phyloP scores from a whole-genome alignment of 2,113 vertebrate species.

The Cathartes aura region DNA sequence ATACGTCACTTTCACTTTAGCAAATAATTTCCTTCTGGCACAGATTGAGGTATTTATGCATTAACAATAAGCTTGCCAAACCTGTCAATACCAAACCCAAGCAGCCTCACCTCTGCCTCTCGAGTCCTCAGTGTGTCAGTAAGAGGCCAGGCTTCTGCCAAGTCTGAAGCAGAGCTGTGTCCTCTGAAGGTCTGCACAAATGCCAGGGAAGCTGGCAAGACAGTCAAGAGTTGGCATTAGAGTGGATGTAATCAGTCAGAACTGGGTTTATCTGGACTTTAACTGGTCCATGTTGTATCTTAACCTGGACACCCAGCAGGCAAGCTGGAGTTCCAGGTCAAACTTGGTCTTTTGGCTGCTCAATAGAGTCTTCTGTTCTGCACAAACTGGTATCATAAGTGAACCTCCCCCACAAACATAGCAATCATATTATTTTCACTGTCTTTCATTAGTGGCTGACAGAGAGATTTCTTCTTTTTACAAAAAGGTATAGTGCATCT shows the following conservation, averaged over 20 bases:
- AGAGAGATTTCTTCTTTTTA: neutral
- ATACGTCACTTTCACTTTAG: neutral
- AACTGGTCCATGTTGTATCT: neutral
- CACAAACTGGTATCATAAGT: neutral
- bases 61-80: neutral
- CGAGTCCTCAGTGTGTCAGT: neutral
- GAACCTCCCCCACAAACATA: neutral
- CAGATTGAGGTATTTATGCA: neutral
- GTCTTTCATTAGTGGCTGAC: neutral
- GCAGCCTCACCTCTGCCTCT: neutral
- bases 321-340: neutral
- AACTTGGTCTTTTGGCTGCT: neutral
- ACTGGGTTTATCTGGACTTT: neutral
- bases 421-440: neutral
- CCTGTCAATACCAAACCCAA: neutral
- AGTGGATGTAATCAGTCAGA: neutral
- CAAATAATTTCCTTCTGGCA: neutral
- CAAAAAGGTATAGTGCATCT: neutral
- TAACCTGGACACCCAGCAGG: neutral
- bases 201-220: neutral
- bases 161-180: neutral
- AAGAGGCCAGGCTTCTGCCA: neutral
- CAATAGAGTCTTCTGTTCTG: neutral
- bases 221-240: neutral
- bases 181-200: neutral